Evolutionary conservation across 2,888 invertebrate species (phyloP).

Genomic region (Melikaiella ostensackeni): DNA sequence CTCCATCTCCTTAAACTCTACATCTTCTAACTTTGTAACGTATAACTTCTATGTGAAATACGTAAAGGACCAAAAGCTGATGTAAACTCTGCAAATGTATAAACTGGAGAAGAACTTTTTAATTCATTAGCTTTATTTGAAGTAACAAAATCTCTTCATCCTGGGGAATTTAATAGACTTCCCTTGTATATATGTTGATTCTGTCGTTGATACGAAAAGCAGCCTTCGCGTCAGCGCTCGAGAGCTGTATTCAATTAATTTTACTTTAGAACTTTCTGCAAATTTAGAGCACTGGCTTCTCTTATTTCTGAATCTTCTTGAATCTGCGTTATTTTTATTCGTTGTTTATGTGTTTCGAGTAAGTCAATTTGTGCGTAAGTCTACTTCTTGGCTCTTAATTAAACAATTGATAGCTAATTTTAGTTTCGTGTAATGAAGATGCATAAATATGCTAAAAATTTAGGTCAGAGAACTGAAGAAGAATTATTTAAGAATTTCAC

Average conservation of each 20-base stretch:
- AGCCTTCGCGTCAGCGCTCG: neutral
- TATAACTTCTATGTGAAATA: neutral
- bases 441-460: too few species aligned
- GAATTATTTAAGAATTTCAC: too few species aligned
- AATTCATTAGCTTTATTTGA: neutral
- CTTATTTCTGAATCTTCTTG: neutral
- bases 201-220: slow-evolving; percentile 23
- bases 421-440: too few species aligned
- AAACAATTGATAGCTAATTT: too few species aligned
- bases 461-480: too few species aligned
- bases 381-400: neutral
- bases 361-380: neutral
- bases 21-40: too few species aligned
- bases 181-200: neutral
- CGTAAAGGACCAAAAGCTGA: neutral
- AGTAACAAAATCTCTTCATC: neutral
- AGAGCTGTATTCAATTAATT: slow-evolving; percentile 26
- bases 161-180: slow-evolving; percentile 5
- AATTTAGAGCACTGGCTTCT: slow-evolving; percentile 2
- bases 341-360: neutral
- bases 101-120: neutral
- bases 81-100: neutral
- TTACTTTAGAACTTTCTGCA: neutral
- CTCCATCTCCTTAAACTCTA: too few species aligned
- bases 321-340: neutral